Evolutionary conservation across 2,797 vertebrate genomes (phyloP), one percentile per base, ranked within the genome.

Genomic region (Staurois parvus): DNA sequence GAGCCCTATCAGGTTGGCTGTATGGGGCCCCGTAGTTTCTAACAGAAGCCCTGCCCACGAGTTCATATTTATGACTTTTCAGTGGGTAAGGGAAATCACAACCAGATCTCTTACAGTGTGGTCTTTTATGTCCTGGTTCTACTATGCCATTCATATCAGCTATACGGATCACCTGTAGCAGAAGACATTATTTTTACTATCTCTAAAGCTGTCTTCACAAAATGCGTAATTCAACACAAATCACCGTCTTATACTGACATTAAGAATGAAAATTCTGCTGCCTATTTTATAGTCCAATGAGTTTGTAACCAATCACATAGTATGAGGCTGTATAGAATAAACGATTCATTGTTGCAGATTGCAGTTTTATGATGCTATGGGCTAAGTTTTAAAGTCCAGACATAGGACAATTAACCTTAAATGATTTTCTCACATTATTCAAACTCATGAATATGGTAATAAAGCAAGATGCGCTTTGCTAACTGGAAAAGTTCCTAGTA

Each of bases 371-470:
- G 79, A 62, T 81, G 68, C 68, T 76, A 72, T 75, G 45, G 64
- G 42, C 78, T 69, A 21, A 76, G 32, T 75, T 79, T 78, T 74
- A 85, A 81, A 76, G 78, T 72, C 29, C 72, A 85, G 83, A 81
- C 72, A 80, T 73, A 81, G 78, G 72, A 81, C 84, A 85, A 85
- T 85, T 85, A 85, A 84, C 76, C 76, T 84, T 84, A 84, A 84
- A 84, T 79, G 40, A 79, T 84, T 84, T 70, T 37, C 69, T 85
- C 72, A 62, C 64, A 85, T 81, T 85, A 81, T 81, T 81, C 78
- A 85, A 81, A 34, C 78, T 81, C 84, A 85, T 85, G 78, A 85
- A 81, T 85, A 85, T 85, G 64, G 72, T 81, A 85, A 85, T 81
- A 85, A 85, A 81, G 84, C 70, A 81, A 81, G 72, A 81, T 81